Percentiles rank a stretch among this genome's conserved stretches.
These are phyloP conservation scores for Unio delphinus DNA, from an alignment of 2,888 invertebrate genomes.

Conservation along the genomic window DNA sequence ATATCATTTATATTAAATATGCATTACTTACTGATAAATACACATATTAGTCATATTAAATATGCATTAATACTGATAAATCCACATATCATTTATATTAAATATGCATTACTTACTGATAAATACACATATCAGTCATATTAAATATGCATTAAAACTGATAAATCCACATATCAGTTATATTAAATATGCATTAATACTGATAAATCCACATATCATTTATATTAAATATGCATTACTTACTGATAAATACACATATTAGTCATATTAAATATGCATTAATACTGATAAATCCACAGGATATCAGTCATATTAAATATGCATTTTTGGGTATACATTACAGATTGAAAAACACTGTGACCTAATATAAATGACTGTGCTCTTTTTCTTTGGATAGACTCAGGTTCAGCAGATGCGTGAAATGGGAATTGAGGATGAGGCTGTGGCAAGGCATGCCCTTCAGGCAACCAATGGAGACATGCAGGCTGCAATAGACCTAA, in stretches of 20 bases:
- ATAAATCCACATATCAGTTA: too few relatives aligned
- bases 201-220: too few relatives aligned
- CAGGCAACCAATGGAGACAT: slow-evolving; percentile 87
- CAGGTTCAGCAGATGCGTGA: slow-evolving; percentile 84
- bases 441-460: slow-evolving; percentile 87
- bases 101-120: too few relatives aligned
- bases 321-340: neutral
- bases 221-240: neutral
- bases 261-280: neutral
- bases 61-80: too few relatives aligned
- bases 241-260: neutral
- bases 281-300: neutral
- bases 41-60: too few relatives aligned
- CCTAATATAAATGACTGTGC: neutral
- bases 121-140: too few relatives aligned
- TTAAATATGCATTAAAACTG: too few relatives aligned
- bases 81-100: too few relatives aligned
- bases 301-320: neutral
- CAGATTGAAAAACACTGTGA: neutral
- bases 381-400: slow-evolving; percentile 45
- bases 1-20: too few relatives aligned
- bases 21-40: too few relatives aligned
- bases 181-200: too few relatives aligned
- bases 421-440: slow-evolving; percentile 90
- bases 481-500: slow-evolving; percentile 90